Conservation (phyloP, 2,888 invertebrate species). For the Acanthosoma haemorrhoidale region DNA sequence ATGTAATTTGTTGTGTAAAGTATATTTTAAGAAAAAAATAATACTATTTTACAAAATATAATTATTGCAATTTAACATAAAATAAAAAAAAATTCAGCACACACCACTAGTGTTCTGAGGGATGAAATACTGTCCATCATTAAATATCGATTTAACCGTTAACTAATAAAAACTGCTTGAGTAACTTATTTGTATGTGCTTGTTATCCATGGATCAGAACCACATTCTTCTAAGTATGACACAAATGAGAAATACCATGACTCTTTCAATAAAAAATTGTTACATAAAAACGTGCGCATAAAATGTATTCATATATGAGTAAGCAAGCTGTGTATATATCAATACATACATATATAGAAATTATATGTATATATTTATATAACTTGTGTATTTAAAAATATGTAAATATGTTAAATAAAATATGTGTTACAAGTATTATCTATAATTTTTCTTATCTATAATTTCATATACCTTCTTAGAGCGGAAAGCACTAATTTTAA, state of each 20-base stretch:
- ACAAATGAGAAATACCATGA: neutral
- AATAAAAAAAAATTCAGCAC: neutral
- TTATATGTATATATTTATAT: neutral
- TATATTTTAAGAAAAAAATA: neutral
- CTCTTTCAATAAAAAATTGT: neutral
- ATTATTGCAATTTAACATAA: neutral
- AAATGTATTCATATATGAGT: neutral
- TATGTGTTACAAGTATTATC: neutral
- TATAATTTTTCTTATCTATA: too few species aligned
- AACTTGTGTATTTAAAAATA: neutral
- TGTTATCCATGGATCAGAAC: neutral
- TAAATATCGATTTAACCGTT: neutral
- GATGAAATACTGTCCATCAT: neutral
- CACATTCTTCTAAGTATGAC: neutral
- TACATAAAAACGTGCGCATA: neutral
- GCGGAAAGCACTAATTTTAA: too few species aligned
- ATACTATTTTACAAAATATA: neutral
- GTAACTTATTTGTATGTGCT: neutral
- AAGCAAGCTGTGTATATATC: neutral
- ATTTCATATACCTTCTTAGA: too few species aligned
- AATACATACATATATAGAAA: neutral
- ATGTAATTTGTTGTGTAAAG: neutral
- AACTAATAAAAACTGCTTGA: neutral
- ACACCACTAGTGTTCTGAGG: neutral
- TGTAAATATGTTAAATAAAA: conserved; percentile 12